These are phyloP conservation scores for Oreochromis niloticus DNA, from an alignment of 2,113 vertebrate genomes.

Conservation along the genomic window DNA sequence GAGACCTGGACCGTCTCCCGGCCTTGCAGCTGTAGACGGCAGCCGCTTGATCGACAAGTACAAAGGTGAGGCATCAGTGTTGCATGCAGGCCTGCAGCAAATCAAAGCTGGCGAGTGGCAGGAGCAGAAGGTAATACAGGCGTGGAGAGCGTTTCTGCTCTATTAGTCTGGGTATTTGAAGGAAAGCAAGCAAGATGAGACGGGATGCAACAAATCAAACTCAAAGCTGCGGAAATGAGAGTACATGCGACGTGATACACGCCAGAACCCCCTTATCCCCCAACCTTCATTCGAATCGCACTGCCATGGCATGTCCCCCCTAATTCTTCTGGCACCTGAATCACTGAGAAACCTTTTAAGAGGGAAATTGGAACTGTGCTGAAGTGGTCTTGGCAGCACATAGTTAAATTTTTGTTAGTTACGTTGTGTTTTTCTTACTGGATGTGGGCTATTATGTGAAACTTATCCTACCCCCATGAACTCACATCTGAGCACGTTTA, in stretches of 20 bases:
- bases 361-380: neutral
- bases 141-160: neutral
- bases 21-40: neutral
- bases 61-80: neutral
- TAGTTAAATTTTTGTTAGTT: constrained; percentile 1
- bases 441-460: constrained; percentile 27
- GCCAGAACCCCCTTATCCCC: neutral
- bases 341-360: neutral
- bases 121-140: neutral
- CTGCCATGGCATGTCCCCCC: neutral
- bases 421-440: constrained; percentile 13
- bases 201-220: neutral
- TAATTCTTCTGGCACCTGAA: constrained; percentile 12
- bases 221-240: neutral
- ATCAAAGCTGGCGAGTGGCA: neutral
- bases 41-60: neutral
- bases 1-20: neutral
- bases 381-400: constrained; percentile 15
- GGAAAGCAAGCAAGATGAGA: neutral
- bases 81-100: neutral
- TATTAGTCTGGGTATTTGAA: neutral
- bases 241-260: neutral
- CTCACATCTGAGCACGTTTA: constrained; percentile 16
- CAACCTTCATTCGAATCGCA: neutral
- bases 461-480: constrained; percentile 7